Percentiles rank a stretch among this genome's conserved stretches.
phyloP scores from a whole-genome alignment of 1,140 invertebrate species.

The Myzus persicae region DNA sequence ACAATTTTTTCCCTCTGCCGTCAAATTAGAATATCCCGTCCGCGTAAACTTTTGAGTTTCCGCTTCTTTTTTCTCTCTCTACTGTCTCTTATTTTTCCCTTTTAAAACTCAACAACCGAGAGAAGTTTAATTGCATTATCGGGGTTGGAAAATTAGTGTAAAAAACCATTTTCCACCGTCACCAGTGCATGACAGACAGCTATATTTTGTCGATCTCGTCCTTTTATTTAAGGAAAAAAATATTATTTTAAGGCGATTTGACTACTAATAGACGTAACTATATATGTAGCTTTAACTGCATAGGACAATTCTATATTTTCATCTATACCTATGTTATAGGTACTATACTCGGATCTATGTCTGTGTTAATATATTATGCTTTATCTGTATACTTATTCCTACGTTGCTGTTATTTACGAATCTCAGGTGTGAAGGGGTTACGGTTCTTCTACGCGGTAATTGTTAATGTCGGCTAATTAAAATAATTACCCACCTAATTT shows the following conservation, averaged over 20 bases:
- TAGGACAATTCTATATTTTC: too few species aligned
- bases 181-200: conserved; percentile 18
- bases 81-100: background rate
- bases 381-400: background rate
- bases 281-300: too few species aligned
- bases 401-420: background rate
- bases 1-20: background rate
- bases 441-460: background rate
- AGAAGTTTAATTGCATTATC: conserved; percentile 52
- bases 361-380: too few species aligned
- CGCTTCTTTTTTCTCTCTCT: background rate
- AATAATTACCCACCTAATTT: background rate
- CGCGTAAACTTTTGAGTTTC: conserved; percentile 5
- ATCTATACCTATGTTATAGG: too few species aligned
- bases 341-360: too few species aligned
- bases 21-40: conserved; percentile 24
- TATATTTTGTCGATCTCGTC: background rate
- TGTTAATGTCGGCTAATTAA: conserved; percentile 18
- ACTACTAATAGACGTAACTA: background rate
- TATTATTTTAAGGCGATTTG: background rate
- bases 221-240: background rate
- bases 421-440: conserved; percentile 2
- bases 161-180: conserved; percentile 44
- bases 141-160: conserved; percentile 44
- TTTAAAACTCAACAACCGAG: background rate